Conservation (phyloP, 2,888 invertebrate genomes). For the Plebejus argus region DNA sequence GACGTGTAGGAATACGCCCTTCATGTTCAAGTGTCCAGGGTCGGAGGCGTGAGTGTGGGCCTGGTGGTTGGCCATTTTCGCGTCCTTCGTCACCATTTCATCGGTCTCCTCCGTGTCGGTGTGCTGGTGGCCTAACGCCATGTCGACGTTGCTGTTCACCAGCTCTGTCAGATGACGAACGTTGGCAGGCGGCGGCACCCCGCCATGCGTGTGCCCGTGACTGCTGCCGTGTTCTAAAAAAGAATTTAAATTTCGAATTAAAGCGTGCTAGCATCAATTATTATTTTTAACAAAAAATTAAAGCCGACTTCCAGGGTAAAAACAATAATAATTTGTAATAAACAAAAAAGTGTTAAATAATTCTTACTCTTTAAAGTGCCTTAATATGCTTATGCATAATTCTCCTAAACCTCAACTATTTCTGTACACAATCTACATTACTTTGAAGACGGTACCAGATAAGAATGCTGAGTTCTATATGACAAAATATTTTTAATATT, state of each 20-base stretch:
- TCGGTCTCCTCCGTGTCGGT: slow-evolving; percentile 73
- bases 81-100: slow-evolving; percentile 68
- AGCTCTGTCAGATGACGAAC: slow-evolving; percentile 72
- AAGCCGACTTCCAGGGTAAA: no score
- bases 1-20: slow-evolving; percentile 99
- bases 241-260: not conserved
- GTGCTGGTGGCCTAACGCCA: slow-evolving; percentile 69
- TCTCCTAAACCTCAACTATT: no score
- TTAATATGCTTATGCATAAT: no score
- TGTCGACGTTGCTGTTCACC: slow-evolving; percentile 74
- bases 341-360: no score
- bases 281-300: no score
- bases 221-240: slow-evolving; percentile 86
- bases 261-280: no score
- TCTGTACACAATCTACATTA: no score
- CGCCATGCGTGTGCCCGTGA: slow-evolving; percentile 84
- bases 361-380: no score
- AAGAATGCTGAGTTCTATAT: no score
- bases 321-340: no score
- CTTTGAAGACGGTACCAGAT: no score
- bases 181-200: slow-evolving; percentile 71
- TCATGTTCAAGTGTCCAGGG: slow-evolving; percentile 97
- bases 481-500: no score
- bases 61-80: slow-evolving; percentile 59
- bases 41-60: slow-evolving; percentile 64